A percentile compares a stretch with the other conserved stretches of the same genome.
Conservation (phyloP, 1,140 invertebrate species). For the Telenomus remus region DNA sequence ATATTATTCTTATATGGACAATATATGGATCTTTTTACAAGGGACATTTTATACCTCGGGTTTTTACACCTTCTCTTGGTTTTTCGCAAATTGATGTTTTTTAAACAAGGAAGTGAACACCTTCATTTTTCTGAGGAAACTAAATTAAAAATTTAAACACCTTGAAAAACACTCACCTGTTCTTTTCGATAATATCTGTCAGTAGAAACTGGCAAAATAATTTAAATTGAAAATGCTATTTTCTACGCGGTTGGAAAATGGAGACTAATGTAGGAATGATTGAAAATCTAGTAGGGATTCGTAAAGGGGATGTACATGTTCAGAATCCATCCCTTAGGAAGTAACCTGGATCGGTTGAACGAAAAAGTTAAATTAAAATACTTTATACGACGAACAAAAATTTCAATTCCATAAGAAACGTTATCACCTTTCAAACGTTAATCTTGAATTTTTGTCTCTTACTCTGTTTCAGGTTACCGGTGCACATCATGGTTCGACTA, state of each 20-base stretch:
- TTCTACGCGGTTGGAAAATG: conserved; percentile 1
- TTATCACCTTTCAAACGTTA: too few species aligned
- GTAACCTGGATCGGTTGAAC: background rate
- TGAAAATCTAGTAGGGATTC: conserved; percentile 4
- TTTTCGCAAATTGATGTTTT: too few species aligned
- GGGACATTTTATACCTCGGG: too few species aligned
- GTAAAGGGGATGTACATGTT: conserved; percentile 1
- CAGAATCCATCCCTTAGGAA: background rate
- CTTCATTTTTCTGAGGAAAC: too few species aligned
- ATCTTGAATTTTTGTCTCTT: too few species aligned
- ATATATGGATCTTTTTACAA: too few species aligned
- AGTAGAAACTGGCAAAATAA: background rate
- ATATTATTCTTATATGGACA: too few species aligned
- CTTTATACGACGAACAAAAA: background rate
- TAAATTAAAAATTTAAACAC: background rate
- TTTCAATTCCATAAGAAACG: too few species aligned
- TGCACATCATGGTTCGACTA: background rate
- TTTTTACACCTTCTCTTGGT: too few species aligned
- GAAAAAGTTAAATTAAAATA: background rate
- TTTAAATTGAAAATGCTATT: background rate
- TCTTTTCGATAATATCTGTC: background rate
- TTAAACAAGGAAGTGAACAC: too few species aligned
- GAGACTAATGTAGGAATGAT: conserved; percentile 2
- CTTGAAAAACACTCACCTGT: background rate
- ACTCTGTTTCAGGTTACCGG: too few species aligned